Percentiles rank a stretch among this genome's conserved stretches.
Conservation (phyloP, 2,888 invertebrate genomes). For the Cremastobaeus sp. region DNA sequence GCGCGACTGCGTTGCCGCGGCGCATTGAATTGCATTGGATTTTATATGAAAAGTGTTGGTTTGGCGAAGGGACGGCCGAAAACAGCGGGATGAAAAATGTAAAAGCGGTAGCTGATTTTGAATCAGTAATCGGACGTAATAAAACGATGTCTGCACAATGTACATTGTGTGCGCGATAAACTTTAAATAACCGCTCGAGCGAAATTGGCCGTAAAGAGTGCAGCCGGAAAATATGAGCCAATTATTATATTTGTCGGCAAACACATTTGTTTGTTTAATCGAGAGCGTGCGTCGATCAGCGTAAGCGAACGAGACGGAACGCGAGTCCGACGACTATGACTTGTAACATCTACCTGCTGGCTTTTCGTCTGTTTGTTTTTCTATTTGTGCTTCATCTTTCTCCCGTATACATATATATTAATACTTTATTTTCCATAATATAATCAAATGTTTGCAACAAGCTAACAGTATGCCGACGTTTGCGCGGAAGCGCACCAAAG, state of each 20-base stretch:
- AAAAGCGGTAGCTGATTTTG: constrained; percentile 47
- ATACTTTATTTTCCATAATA: constrained; percentile 38
- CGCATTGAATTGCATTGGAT: no score
- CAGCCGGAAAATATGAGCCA: constrained; percentile 66
- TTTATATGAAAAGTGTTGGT: no score
- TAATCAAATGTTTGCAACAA: constrained; percentile 45
- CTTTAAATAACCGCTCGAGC: constrained; percentile 56
- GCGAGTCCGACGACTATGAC: constrained; percentile 11
- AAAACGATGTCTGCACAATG: constrained; percentile 47
- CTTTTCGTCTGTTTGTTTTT: constrained; percentile 32
- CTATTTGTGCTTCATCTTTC: constrained; percentile 42
- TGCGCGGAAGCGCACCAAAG: not conserved
- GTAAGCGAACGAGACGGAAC: constrained; percentile 6
- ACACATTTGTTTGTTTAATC: constrained; percentile 69
- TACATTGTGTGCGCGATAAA: constrained; percentile 51
- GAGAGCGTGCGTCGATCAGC: constrained; percentile 45
- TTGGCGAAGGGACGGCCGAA: constrained; percentile 8
- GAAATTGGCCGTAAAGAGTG: constrained; percentile 62
- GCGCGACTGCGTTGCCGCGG: no score
- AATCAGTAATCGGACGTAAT: constrained; percentile 50
- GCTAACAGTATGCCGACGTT: constrained; percentile 22
- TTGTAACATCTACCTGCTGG: constrained; percentile 27
- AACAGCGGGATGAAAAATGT: constrained; percentile 40
- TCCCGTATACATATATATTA: constrained; percentile 24
- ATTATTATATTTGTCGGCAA: constrained; percentile 70